phyloP scores from a whole-genome alignment of 2,888 invertebrate species.

The Marronus borbonicus region DNA sequence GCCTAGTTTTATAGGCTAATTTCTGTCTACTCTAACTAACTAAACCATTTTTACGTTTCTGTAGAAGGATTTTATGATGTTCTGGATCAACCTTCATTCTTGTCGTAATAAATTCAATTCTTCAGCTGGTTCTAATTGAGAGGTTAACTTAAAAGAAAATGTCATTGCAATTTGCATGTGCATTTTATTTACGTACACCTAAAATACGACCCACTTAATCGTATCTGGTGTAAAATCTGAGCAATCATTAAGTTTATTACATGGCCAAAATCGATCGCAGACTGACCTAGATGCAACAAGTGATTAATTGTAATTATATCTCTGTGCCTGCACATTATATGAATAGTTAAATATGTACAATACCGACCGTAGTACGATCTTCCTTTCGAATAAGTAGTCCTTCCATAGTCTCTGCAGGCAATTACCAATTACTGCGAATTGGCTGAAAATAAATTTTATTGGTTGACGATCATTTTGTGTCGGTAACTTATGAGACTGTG shows the following conservation, averaged over 20 bases:
- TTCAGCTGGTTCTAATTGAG: too few relatives aligned
- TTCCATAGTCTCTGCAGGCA: background rate
- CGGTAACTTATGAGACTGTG: background rate
- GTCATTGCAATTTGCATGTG: background rate
- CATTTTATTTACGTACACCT: background rate
- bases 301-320: slow-evolving; percentile 8
- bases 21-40: too few relatives aligned
- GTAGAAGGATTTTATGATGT: too few relatives aligned
- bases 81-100: too few relatives aligned
- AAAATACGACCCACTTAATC: slow-evolving; percentile 9
- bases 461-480: background rate
- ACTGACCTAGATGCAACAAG: slow-evolving; percentile 12
- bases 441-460: slow-evolving; percentile 10
- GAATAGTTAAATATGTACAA: background rate
- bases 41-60: too few relatives aligned
- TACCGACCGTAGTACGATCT: background rate
- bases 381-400: background rate
- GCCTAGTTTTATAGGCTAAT: too few relatives aligned
- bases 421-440: slow-evolving; percentile 1
- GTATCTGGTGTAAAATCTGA: background rate
- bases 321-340: background rate
- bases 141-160: too few relatives aligned
- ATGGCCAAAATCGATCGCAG: slow-evolving; percentile 2
- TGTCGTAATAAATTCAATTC: too few relatives aligned
- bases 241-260: slow-evolving; percentile 1